phyloP scores from a whole-genome alignment of 1,140 invertebrate species.

The Drosophila sp. region DNA sequence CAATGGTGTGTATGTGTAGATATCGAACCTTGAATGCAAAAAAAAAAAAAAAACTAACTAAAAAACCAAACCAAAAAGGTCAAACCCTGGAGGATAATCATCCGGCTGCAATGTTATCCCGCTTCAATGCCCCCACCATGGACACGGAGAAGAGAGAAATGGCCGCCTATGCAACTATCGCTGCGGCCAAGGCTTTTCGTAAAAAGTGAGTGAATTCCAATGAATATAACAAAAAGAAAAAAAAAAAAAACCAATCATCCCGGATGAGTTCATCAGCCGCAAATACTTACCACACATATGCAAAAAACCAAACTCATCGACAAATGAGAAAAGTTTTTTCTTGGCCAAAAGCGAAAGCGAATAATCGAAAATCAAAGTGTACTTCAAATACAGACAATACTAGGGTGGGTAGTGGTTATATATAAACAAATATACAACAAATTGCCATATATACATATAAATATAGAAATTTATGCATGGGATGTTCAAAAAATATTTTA shows the following conservation, averaged over 20 bases:
- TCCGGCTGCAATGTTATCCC: slow-evolving; percentile 75
- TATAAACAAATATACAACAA: not conserved
- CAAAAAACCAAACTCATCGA: slow-evolving; percentile 7
- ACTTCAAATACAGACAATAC: slow-evolving; percentile 12
- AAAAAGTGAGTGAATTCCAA: slow-evolving; percentile 81
- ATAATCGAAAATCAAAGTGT: slow-evolving; percentile 61
- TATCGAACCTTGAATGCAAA: slow-evolving; percentile 26
- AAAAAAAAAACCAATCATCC: not conserved
- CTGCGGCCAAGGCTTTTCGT: slow-evolving; percentile 77
- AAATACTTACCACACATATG: slow-evolving; percentile 38
- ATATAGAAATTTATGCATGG: not conserved
- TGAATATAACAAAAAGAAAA: not conserved
- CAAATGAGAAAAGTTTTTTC: slow-evolving; percentile 59
- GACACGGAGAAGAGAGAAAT: slow-evolving; percentile 67
- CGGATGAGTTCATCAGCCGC: slow-evolving; percentile 32
- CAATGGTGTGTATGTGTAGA: slow-evolving; percentile 66
- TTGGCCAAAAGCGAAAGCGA: slow-evolving; percentile 36
- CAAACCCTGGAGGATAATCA: slow-evolving; percentile 77
- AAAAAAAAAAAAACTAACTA: slow-evolving; percentile 9
- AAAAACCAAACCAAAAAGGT: slow-evolving; percentile 43
- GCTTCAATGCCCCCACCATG: slow-evolving; percentile 73
- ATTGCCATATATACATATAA: not conserved
- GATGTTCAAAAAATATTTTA: not conserved
- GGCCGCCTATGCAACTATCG: slow-evolving; percentile 79
- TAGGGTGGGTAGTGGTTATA: not conserved